These are phyloP conservation scores for Araneus ventricosus DNA, from an alignment of 1,140 invertebrate genomes.

Conservation along the genomic window DNA sequence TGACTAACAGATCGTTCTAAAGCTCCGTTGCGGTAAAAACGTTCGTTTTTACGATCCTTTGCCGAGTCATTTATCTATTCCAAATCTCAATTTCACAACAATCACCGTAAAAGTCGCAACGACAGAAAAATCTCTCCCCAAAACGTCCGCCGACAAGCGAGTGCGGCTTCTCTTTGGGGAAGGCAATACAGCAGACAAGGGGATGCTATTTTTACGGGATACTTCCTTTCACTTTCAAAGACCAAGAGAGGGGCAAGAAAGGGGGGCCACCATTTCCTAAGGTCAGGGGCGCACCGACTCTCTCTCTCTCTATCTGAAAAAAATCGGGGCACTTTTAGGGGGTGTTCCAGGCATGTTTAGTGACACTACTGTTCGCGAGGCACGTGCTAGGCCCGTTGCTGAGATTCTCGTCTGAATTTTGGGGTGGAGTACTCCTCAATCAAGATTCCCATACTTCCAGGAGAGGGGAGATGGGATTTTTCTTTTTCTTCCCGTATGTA, in stretches of 20 bases:
- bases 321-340: conserved; percentile 63
- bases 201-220: conserved; percentile 63
- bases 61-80: conserved; percentile 12
- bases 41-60: neutral
- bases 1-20: neutral
- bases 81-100: conserved; percentile 40
- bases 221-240: conserved; percentile 35
- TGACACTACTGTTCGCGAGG: conserved; percentile 43
- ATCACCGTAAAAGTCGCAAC: conserved; percentile 11
- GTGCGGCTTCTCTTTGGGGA: conserved; percentile 43
- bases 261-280: conserved; percentile 17
- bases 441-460: conserved; percentile 47
- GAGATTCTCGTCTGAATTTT: conserved; percentile 23
- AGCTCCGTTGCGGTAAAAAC: neutral
- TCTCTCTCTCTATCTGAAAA: neutral
- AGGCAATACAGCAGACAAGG: conserved; percentile 41
- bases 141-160: conserved; percentile 19
- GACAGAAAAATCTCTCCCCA: conserved; percentile 30
- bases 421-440: conserved; percentile 42
- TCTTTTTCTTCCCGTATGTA: conserved; percentile 44
- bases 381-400: conserved; percentile 42
- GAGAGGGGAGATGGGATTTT: conserved; percentile 14
- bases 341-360: conserved; percentile 52
- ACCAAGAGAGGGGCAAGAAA: neutral
- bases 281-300: conserved; percentile 60